A percentile compares a stretch with the other conserved stretches of the same genome.
phyloP scores from a whole-genome alignment of 1,140 invertebrate genomes.

The Brachionus plicatilis region DNA sequence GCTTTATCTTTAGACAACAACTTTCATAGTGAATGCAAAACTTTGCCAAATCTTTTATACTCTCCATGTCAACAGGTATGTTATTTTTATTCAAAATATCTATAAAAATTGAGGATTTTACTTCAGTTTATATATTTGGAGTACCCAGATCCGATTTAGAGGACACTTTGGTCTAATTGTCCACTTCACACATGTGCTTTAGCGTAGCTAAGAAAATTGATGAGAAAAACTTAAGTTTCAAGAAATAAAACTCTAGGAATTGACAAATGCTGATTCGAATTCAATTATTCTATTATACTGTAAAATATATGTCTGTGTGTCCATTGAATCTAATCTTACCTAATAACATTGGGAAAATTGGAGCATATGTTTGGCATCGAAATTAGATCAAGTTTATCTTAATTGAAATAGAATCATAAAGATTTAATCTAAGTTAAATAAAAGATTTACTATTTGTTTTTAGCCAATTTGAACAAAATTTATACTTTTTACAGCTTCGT shows the following conservation, averaged over 20 bases:
- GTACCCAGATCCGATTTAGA: not conserved
- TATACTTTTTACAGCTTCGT: not conserved
- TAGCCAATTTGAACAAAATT: not conserved
- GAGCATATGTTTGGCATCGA: not conserved
- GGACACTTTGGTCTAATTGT: slow-evolving; percentile 20
- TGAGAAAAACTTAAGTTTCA: slow-evolving; percentile 13
- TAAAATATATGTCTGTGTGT: not conserved
- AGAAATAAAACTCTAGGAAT: not conserved
- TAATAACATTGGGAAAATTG: not conserved
- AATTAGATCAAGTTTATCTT: not conserved
- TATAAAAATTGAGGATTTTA: not conserved
- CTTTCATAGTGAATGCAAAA: not conserved
- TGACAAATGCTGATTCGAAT: not conserved
- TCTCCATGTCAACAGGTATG: not conserved
- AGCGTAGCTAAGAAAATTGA: slow-evolving; percentile 12
- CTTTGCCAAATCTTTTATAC: not conserved
- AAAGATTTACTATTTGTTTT: not conserved
- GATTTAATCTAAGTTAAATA: not conserved
- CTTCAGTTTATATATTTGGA: not conserved
- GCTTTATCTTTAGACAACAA: not conserved
- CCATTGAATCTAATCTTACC: not conserved
- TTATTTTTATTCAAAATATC: not conserved
- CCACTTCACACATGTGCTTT: slow-evolving; percentile 36
- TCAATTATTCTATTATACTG: not conserved
- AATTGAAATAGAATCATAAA: not conserved